phyloP scores from a whole-genome alignment of 2,797 vertebrate genomes.

The Alcedo quadribrachys region DNA sequence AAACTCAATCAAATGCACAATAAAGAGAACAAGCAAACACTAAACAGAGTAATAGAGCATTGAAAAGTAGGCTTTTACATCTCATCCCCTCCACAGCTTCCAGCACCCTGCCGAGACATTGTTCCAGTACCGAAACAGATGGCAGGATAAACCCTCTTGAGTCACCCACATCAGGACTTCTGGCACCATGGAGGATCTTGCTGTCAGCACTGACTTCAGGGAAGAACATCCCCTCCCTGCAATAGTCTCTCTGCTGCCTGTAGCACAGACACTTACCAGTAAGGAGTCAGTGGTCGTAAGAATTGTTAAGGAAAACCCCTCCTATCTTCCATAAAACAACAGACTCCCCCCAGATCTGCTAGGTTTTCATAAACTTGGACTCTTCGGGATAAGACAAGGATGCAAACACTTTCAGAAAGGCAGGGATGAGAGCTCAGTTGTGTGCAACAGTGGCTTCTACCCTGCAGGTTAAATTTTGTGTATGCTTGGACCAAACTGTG shows the following conservation, averaged over 20 bases:
- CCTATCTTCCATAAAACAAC: background rate
- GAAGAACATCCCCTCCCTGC: background rate
- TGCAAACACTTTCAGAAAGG: background rate
- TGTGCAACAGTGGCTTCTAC: background rate
- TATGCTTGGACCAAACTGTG: background rate
- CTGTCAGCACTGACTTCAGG: conserved; percentile 3
- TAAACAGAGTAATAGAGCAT: conserved; percentile 33
- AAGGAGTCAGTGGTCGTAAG: background rate
- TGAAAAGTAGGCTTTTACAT: conserved; percentile 52
- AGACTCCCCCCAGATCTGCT: background rate
- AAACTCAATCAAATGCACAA: conserved; percentile 41
- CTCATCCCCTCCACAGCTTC: background rate
- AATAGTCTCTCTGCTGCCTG: background rate
- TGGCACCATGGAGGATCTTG: background rate
- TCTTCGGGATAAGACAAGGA: background rate
- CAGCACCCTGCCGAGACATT: conserved; percentile 54
- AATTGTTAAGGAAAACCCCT: background rate
- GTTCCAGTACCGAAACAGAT: conserved; percentile 32
- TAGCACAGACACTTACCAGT: background rate
- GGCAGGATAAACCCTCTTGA: conserved; percentile 25
- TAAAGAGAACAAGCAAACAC: conserved; percentile 34
- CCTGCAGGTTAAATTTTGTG: background rate
- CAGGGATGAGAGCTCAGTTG: background rate
- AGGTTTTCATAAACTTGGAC: background rate
- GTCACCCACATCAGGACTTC: conserved; percentile 20